A percentile compares a stretch with the other conserved stretches of the same genome.
phyloP scores from a whole-genome alignment of 2,888 invertebrate species.

The Trypoxylon attenuatum region DNA sequence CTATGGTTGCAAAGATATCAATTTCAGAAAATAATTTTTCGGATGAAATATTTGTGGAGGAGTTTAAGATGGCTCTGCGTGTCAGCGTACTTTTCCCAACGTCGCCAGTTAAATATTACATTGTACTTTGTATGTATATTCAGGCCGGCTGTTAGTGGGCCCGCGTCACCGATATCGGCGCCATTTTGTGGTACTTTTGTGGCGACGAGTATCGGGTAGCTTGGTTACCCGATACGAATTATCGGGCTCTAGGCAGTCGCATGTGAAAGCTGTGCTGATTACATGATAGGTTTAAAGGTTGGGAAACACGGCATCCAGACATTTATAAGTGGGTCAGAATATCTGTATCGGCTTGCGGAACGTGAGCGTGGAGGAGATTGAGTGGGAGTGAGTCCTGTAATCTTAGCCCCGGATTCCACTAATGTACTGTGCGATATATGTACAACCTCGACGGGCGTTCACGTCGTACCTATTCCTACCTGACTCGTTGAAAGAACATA shows the following conservation, averaged over 20 bases:
- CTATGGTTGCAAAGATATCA: too few species aligned
- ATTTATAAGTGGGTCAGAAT: slow-evolving; percentile 54
- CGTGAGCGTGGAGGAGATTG: slow-evolving; percentile 27
- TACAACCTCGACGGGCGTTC: slow-evolving; percentile 39
- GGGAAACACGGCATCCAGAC: slow-evolving; percentile 47
- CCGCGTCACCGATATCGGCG: slow-evolving; percentile 31
- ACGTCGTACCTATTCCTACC: slow-evolving; percentile 20
- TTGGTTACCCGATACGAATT: slow-evolving; percentile 43
- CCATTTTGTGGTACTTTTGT: slow-evolving; percentile 31
- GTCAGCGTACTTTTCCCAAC: neutral
- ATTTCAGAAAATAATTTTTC: too few species aligned
- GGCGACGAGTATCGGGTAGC: slow-evolving; percentile 35
- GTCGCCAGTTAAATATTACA: neutral
- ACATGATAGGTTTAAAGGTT: slow-evolving; percentile 45
- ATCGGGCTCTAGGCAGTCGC: slow-evolving; percentile 36
- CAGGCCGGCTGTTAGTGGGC: neutral
- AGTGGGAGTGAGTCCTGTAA: slow-evolving; percentile 21
- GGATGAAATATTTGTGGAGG: too few species aligned
- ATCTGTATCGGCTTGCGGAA: slow-evolving; percentile 48
- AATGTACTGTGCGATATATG: neutral
- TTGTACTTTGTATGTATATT: neutral
- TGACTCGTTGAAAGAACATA: slow-evolving; percentile 15
- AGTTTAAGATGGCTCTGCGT: too few species aligned
- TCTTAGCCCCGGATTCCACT: slow-evolving; percentile 30
- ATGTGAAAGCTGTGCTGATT: slow-evolving; percentile 43